Evolutionary conservation across 2,113 vertebrate species (phyloP).

Genomic region (Cinclus mexicanus): DNA sequence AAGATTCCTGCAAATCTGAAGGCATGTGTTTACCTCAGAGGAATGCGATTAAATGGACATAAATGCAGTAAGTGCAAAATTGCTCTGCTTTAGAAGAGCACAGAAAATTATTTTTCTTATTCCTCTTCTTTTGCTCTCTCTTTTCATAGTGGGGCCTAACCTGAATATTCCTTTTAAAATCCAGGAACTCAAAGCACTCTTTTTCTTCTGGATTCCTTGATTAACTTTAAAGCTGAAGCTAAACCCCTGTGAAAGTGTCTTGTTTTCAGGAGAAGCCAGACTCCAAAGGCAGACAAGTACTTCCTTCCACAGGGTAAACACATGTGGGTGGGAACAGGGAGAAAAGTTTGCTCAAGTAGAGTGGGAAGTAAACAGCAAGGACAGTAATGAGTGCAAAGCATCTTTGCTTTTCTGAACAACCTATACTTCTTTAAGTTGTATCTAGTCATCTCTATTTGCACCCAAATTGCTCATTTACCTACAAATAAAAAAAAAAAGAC

Average conservation of each 20-base stretch:
- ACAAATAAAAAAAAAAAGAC: background rate
- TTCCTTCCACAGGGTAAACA: background rate
- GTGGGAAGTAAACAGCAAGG: background rate
- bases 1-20: background rate
- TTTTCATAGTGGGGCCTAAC: background rate
- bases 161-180: background rate
- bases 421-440: background rate
- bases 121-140: background rate
- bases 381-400: background rate
- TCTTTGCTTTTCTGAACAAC: background rate
- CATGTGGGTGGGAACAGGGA: background rate
- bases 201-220: background rate
- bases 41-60: background rate
- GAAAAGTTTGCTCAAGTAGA: background rate
- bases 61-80: background rate
- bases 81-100: background rate
- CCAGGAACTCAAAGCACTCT: background rate
- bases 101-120: background rate
- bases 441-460: background rate
- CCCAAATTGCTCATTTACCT: background rate
- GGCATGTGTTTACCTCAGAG: background rate
- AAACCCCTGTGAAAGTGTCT: background rate
- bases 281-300: background rate
- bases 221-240: background rate
- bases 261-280: background rate